These are phyloP conservation scores for Synergus umbraculus DNA, from an alignment of 2,888 invertebrate genomes.

Conservation along the genomic window DNA sequence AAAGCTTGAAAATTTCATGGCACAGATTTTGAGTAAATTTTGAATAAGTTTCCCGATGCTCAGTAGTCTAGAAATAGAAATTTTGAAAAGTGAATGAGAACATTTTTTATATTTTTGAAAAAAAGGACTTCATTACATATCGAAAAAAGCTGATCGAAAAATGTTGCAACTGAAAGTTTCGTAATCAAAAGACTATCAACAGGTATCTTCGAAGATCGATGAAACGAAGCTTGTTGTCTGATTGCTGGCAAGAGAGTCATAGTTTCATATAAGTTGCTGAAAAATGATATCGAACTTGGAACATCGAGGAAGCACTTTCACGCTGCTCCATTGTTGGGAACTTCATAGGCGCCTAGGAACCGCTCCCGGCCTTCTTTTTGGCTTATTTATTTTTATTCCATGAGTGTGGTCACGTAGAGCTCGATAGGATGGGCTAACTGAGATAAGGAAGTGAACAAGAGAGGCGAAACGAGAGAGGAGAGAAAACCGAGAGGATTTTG, in stretches of 20 bases:
- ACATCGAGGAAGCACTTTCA: slow-evolving; percentile 54
- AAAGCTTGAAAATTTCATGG: not conserved
- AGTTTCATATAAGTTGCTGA: slow-evolving; percentile 6
- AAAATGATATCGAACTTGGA: slow-evolving; percentile 18
- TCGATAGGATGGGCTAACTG: not conserved
- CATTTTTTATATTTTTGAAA: too few species aligned
- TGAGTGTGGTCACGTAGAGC: slow-evolving; percentile 53
- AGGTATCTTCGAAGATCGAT: slow-evolving; percentile 56
- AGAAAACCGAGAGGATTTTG: not conserved
- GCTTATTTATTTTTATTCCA: slow-evolving; percentile 62
- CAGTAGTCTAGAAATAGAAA: not conserved
- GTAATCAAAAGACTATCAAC: slow-evolving; percentile 49
- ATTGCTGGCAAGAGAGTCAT: not conserved
- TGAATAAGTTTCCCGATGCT: not conserved
- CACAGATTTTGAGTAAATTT: not conserved
- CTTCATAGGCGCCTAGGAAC: slow-evolving; percentile 48
- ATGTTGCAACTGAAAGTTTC: not conserved
- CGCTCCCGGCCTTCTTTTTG: slow-evolving; percentile 52
- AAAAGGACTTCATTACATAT: too few species aligned
- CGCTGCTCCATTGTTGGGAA: slow-evolving; percentile 53
- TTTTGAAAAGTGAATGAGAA: not conserved
- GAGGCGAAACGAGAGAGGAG: not conserved
- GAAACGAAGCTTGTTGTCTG: slow-evolving; percentile 21
- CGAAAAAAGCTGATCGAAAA: not conserved
- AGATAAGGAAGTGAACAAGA: slow-evolving; percentile 26